phyloP scores from a whole-genome alignment of 2,113 vertebrate genomes.

The Oryctolagus cuniculus region mOryCun1.1 NC_091442.1:68118001-68118500 shows the following conservation, averaged over 20 bases:
- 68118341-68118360: neutral
- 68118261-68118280: neutral
- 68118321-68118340: neutral
- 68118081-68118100: too few relatives aligned
- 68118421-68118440: neutral
- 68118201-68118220: neutral
- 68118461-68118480: neutral
- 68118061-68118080: too few relatives aligned
- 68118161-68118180: neutral
- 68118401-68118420: neutral
- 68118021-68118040: too few relatives aligned
- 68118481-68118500: neutral
- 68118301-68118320: neutral
- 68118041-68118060: too few relatives aligned
- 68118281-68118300: slow-evolving; percentile 27
- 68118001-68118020: too few relatives aligned
- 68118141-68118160: too few relatives aligned
- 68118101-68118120: too few relatives aligned
- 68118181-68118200: neutral
- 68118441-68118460: neutral
- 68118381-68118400: neutral
- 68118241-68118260: neutral
- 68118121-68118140: too few relatives aligned
- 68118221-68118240: neutral
- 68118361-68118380: neutral